A percentile compares a stretch with the other conserved stretches of the same genome.
Conservation (phyloP, 2,797 vertebrate genomes). For the Manis pentadactyla region DNA sequence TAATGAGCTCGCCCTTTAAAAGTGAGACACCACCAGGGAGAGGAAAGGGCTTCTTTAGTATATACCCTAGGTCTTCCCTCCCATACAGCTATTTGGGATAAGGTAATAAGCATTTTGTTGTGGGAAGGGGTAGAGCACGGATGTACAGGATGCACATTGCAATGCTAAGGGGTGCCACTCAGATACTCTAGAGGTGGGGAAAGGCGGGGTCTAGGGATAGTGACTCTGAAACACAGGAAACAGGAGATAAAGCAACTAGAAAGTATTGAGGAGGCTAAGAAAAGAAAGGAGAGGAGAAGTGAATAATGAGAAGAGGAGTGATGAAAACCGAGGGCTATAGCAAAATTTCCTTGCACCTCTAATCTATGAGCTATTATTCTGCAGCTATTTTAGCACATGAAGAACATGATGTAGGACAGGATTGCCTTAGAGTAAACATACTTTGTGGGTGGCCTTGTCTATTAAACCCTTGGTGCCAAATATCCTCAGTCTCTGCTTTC, state of each 20-base stretch:
- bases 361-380: background rate
- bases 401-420: background rate
- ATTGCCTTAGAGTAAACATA: background rate
- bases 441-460: background rate
- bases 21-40: background rate
- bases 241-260: background rate
- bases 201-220: background rate
- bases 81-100: background rate
- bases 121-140: background rate
- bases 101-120: background rate
- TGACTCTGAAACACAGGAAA: background rate
- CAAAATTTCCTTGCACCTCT: background rate
- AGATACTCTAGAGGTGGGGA: background rate
- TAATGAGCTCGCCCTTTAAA: background rate
- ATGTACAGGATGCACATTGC: background rate
- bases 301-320: background rate
- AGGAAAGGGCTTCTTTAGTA: background rate
- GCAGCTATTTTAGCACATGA: background rate
- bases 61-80: background rate
- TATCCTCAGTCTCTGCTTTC: constrained; percentile 17
- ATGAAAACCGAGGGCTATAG: background rate
- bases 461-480: background rate
- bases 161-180: background rate
- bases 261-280: background rate
- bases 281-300: background rate